Base-by-base conservation (phyloP, 2,888 invertebrate genomes). In the Limnephilus marmoratus region DNA sequence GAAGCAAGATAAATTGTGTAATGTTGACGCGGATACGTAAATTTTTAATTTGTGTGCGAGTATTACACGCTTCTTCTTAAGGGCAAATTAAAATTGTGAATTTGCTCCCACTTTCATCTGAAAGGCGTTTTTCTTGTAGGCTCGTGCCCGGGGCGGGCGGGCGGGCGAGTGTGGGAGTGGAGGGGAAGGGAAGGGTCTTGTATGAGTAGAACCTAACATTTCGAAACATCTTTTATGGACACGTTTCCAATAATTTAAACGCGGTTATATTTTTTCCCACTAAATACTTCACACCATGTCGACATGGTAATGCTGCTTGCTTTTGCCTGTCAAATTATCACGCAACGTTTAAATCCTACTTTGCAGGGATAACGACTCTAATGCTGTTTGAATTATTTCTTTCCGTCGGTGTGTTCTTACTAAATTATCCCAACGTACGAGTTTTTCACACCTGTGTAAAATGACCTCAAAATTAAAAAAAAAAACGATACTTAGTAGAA, bases 41-140 rank as follows among this genome's bases (percentile, higher is more conserved):
- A 92, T 92, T 91, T 93, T 92, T 93, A 90, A 92, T 92, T 93
- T 89, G 91, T 91, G 85, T 91, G 85, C 85, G 90, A 92, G 86
- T 92, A 91, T 92, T 92, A 92, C 37, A 37, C 88, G 85, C 86
- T 80, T 90, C 90, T 88, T 87, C 90, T 90, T 90, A 41, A 88
- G 81, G 41, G 82, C 15, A 89, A 91, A 90, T 92, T 92, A 91
- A 91, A 91, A 90, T 92, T 68, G 81, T 45, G 53, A 86, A 31
- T 91, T 92, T 91, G 53, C 87, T 68, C 81, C 31, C 90, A 87
- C 68, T 88, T 87, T 7, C 34, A 45, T 81, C 13, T 81, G 83
- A 88, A 90, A 92, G 41, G 34, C 82, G 81, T 92, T 90, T 90
- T 92, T 31, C 82, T n/a, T 81, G 68, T 68, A n/a, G 68, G 9